phyloP scores from a whole-genome alignment of 2,797 vertebrate species.

The Lacerta viridis region DNA sequence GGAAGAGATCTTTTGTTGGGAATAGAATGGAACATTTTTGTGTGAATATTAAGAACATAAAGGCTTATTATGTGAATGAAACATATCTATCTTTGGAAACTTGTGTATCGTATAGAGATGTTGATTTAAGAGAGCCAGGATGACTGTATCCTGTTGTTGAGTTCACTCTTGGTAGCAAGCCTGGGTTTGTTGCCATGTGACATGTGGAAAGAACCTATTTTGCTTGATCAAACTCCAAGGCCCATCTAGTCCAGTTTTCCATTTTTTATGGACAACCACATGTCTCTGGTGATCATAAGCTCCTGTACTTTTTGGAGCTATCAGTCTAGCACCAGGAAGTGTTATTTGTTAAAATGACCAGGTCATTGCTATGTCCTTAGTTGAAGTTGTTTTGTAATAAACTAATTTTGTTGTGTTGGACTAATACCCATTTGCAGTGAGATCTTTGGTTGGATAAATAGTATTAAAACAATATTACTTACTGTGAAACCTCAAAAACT shows the following conservation, averaged over 20 bases:
- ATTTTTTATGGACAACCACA: not conserved
- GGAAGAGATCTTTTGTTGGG: not conserved
- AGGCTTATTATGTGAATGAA: not conserved
- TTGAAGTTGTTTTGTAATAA: not conserved
- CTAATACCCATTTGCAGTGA: not conserved
- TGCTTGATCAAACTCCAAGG: not conserved
- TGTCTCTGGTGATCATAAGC: not conserved
- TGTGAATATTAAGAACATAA: not conserved
- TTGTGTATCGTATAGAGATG: not conserved
- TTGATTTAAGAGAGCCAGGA: not conserved
- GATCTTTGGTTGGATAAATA: not conserved
- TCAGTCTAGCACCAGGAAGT: not conserved
- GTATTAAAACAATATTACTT: not conserved
- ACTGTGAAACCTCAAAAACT: not conserved
- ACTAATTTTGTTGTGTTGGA: not conserved
- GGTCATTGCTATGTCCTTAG: not conserved
- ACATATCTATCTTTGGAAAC: not conserved
- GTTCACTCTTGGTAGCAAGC: not conserved
- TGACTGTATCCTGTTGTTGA: not conserved
- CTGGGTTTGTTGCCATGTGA: too few species aligned
- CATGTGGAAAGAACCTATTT: not conserved
- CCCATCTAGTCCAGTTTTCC: too few species aligned
- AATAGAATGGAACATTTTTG: not conserved
- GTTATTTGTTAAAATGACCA: not conserved
- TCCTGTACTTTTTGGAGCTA: not conserved